Conservation (phyloP, 64 coral and sea anemone genomes). For the Montipora foliosa region DNA sequence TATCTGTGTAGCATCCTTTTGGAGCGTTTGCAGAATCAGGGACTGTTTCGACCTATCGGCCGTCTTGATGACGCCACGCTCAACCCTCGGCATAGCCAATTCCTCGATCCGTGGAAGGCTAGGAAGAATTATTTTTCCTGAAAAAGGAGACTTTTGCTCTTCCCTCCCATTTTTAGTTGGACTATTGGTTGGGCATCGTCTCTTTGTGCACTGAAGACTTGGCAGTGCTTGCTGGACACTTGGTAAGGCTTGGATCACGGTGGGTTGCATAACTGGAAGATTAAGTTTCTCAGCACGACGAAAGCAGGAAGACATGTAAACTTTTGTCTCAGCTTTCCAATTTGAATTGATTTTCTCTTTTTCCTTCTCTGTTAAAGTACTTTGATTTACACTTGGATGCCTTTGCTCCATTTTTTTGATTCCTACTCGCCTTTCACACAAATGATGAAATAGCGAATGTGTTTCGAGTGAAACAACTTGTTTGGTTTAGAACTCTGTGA, state of each 20-base stretch:
- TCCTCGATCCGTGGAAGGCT: not conserved
- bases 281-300: not conserved
- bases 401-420: not conserved
- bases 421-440: not conserved
- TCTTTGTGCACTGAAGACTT: not conserved
- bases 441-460: not conserved
- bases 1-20: not conserved
- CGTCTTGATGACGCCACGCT: not conserved
- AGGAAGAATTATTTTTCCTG: not conserved
- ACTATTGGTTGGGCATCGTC: not conserved
- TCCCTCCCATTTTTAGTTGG: not conserved
- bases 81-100: not conserved
- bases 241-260: constrained; percentile 10
- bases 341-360: not conserved
- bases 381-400: not conserved
- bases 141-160: not conserved
- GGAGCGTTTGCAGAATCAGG: not conserved
- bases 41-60: not conserved
- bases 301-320: not conserved
- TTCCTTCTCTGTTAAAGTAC: not conserved
- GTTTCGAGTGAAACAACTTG: too few relatives aligned
- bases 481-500: not conserved
- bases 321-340: not conserved
- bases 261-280: not conserved
- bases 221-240: not conserved